Evolutionary conservation across 2,113 vertebrate species (phyloP).

Genomic region (Clarias macrocephalus): DNA sequence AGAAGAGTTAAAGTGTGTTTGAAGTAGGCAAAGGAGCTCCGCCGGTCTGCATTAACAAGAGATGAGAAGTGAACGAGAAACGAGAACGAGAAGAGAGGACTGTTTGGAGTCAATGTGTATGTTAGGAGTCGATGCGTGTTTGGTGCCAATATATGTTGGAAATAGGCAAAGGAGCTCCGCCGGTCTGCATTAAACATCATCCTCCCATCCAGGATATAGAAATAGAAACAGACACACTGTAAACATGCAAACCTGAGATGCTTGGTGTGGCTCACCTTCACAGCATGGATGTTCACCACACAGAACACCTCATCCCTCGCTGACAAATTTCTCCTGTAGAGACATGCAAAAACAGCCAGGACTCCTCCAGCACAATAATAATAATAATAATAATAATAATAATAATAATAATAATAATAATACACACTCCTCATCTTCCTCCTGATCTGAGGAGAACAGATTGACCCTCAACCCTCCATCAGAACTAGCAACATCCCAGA

Average conservation of each 20-base stretch:
- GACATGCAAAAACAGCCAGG: conserved; percentile 5
- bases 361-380: neutral
- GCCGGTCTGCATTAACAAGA: no score
- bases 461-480: conserved; percentile 80
- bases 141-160: neutral
- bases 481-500: conserved; percentile 60
- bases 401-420: neutral
- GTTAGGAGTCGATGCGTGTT: no score
- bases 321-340: conserved; percentile 68
- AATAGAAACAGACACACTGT: neutral
- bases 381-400: neutral
- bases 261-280: conserved; percentile 68
- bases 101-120: no score
- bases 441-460: conserved; percentile 79
- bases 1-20: no score
- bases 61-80: no score
- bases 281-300: conserved; percentile 85
- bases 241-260: neutral
- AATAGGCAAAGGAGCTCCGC: neutral
- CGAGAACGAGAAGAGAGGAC: no score
- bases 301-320: conserved; percentile 71
- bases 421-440: conserved; percentile 77
- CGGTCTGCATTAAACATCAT: no score
- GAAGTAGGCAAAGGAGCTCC: no score
- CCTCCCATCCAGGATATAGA: neutral